Evolutionary conservation across 2,888 invertebrate genomes (phyloP).

Genomic region (Dichetophora obliterata): DNA sequence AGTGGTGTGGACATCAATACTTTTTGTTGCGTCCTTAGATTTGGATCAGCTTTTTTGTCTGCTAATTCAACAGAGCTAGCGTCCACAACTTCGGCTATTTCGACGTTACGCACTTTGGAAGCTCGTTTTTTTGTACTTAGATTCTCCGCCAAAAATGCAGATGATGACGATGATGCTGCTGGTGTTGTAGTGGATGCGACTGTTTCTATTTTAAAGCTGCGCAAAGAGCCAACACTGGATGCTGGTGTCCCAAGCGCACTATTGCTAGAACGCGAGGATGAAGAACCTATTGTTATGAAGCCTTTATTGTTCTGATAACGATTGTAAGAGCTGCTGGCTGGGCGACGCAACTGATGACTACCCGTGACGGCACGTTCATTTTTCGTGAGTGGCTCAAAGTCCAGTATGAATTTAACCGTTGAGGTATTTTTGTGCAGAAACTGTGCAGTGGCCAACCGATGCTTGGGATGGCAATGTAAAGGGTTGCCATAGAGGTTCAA

Average conservation of each 20-base stretch:
- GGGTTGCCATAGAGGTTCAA: conserved; percentile 76
- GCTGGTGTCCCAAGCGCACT: conserved; percentile 57
- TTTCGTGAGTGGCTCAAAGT: conserved; percentile 72
- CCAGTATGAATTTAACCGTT: conserved; percentile 73
- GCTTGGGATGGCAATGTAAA: conserved; percentile 74
- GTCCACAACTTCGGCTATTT: conserved; percentile 59
- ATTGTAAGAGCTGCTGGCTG: conserved; percentile 47
- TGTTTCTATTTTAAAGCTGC: conserved; percentile 52
- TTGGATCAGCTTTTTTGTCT: neutral
- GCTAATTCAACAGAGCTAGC: neutral
- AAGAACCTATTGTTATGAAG: conserved; percentile 49
- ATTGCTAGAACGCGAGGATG: conserved; percentile 28
- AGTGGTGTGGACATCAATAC: conserved; percentile 23
- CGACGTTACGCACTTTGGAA: conserved; percentile 70
- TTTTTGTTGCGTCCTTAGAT: neutral
- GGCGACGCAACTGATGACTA: conserved; percentile 61
- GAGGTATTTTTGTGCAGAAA: conserved; percentile 73
- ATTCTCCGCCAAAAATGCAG: conserved; percentile 25
- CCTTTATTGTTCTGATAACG: conserved; percentile 41
- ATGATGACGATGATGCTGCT: conserved; percentile 41
- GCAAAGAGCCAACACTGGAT: conserved; percentile 65
- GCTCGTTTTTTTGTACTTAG: conserved; percentile 55
- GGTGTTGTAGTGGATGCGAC: conserved; percentile 43
- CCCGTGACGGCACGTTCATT: conserved; percentile 72
- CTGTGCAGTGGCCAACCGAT: conserved; percentile 72